Percentiles rank a stretch among this genome's conserved stretches.
These are phyloP conservation scores for Silurus asotus DNA, from an alignment of 2,113 vertebrate species.

Conservation along the genomic window DNA sequence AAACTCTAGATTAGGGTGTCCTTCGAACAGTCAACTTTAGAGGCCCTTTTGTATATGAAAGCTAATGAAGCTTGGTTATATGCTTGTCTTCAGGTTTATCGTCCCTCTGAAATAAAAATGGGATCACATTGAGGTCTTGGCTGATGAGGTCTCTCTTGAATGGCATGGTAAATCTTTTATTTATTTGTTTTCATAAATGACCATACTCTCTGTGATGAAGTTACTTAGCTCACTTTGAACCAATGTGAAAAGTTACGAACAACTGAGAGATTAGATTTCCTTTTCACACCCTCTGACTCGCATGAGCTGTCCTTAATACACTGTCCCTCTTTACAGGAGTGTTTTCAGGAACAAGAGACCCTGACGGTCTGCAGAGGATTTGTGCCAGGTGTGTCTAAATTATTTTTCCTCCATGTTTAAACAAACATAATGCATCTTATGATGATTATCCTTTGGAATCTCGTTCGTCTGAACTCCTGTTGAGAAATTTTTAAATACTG, in stretches of 20 bases:
- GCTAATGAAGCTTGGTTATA: not conserved
- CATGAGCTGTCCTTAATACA: no score
- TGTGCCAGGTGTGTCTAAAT: not conserved
- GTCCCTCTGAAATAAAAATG: not conserved
- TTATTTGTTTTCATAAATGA: not conserved
- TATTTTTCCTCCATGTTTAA: not conserved
- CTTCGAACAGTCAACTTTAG: no score
- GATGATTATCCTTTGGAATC: constrained; percentile 75
- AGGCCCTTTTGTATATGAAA: not conserved
- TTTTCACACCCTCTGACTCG: not conserved
- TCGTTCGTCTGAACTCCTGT: constrained; percentile 88
- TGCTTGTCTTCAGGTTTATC: not conserved
- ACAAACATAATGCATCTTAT: constrained; percentile 60
- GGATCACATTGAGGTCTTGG: not conserved
- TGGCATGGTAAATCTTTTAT: not conserved
- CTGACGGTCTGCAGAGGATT: not conserved
- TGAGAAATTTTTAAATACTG: constrained; percentile 70
- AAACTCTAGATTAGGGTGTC: no score
- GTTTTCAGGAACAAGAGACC: no score
- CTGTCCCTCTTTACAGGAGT: not conserved
- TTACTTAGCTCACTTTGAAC: constrained; percentile 82
- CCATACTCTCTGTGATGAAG: constrained; percentile 72
- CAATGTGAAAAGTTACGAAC: constrained; percentile 72
- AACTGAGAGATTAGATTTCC: constrained; percentile 65
- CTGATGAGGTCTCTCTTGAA: not conserved